Conservation (phyloP, 1,140 invertebrate species). For the Drosophila aff. region DNA sequence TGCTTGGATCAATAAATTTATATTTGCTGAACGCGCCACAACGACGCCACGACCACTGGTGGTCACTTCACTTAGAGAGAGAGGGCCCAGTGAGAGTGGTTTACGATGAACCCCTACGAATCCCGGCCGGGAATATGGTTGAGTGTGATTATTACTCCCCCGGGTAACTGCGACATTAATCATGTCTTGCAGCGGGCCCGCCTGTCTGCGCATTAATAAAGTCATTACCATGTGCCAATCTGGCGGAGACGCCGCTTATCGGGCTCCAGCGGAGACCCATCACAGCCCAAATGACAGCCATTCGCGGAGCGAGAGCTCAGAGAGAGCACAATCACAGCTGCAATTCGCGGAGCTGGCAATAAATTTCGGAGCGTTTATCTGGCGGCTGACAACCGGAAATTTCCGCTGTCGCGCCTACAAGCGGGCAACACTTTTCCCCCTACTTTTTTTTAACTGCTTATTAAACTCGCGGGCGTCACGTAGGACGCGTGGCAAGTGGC, state of each 20-base stretch:
- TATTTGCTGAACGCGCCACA: slow-evolving; percentile 64
- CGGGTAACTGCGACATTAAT: slow-evolving; percentile 34
- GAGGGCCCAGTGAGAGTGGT: slow-evolving; percentile 1
- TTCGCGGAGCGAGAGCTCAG: slow-evolving; percentile 8
- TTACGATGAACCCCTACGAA: slow-evolving; percentile 13
- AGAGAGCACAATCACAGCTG: slow-evolving; percentile 44
- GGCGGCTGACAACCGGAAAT: slow-evolving; percentile 63
- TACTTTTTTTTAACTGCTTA: slow-evolving; percentile 63
- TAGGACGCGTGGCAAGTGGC: neutral
- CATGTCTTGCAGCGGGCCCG: slow-evolving; percentile 36
- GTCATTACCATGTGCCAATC: slow-evolving; percentile 56
- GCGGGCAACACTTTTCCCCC: slow-evolving; percentile 55
- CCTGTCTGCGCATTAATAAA: slow-evolving; percentile 47
- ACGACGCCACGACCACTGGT: slow-evolving; percentile 26
- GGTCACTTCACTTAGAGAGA: slow-evolving; percentile 2
- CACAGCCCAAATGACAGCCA: slow-evolving; percentile 43
- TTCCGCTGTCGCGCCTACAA: slow-evolving; percentile 48
- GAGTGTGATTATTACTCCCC: slow-evolving; percentile 17
- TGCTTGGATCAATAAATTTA: slow-evolving; percentile 79
- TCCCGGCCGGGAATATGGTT: slow-evolving; percentile 21
- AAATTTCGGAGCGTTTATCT: slow-evolving; percentile 58
- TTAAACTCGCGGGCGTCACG: slow-evolving; percentile 57
- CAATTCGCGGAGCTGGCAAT: slow-evolving; percentile 40
- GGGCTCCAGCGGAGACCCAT: slow-evolving; percentile 28
- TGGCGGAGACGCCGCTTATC: slow-evolving; percentile 32